Conservation (phyloP, 2,797 vertebrate species). For the Galagoides demidoff region DNA sequence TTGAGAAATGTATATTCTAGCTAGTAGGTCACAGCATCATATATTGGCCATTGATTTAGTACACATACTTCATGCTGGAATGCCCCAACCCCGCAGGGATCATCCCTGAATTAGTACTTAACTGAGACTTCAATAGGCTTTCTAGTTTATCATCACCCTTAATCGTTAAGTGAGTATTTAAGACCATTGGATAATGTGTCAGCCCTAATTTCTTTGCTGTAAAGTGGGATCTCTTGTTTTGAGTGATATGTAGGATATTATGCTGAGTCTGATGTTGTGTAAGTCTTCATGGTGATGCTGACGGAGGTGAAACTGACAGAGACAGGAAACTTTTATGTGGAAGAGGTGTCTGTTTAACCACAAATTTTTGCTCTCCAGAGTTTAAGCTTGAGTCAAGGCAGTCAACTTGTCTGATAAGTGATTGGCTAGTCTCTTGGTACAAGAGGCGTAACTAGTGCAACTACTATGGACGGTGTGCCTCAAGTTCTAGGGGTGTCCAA, state of each 20-base stretch:
- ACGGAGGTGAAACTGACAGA: not conserved
- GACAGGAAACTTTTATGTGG: not conserved
- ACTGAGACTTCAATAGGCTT: not conserved
- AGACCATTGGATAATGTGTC: not conserved
- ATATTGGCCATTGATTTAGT: not conserved
- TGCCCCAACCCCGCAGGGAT: not conserved
- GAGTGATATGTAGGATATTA: not conserved
- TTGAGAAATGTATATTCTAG: not conserved
- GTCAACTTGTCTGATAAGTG: not conserved
- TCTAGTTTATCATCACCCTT: not conserved
- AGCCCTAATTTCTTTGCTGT: not conserved
- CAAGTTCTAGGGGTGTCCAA: too few species aligned
- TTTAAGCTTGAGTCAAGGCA: not conserved
- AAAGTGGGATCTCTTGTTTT: not conserved
- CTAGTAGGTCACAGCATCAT: not conserved
- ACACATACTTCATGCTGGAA: not conserved
- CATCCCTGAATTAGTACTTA: not conserved
- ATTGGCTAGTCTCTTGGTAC: not conserved
- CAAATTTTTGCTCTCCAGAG: not conserved
- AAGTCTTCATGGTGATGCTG: not conserved
- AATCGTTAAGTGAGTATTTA: not conserved
- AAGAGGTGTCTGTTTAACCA: not conserved
- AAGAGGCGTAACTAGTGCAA: not conserved
- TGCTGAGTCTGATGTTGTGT: not conserved
- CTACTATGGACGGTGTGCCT: too few species aligned